Percentiles rank a stretch among this genome's conserved stretches.
Conservation (phyloP, 1,140 invertebrate genomes). For the Drosophila nasuta region DNA sequence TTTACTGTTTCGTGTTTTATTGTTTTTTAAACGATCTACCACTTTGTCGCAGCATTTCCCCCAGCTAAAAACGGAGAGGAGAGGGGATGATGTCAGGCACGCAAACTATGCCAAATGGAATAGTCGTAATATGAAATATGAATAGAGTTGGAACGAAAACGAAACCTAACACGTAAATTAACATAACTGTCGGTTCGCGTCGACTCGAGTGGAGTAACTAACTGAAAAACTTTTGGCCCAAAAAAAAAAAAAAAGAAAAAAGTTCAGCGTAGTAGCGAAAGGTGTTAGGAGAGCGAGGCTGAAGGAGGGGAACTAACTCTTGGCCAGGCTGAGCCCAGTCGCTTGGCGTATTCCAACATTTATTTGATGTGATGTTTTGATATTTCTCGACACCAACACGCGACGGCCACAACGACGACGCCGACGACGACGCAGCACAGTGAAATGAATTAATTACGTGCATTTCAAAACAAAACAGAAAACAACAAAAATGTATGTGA, state of each 20-base stretch:
- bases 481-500: conserved; percentile 20
- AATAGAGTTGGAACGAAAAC: conserved; percentile 65
- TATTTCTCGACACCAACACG: conserved; percentile 85
- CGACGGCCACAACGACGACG: conserved; percentile 51
- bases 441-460: conserved; percentile 83
- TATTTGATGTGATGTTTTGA: conserved; percentile 85
- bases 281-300: conserved; percentile 58
- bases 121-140: conserved; percentile 54
- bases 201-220: conserved; percentile 17
- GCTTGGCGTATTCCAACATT: conserved; percentile 78
- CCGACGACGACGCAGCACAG: conserved; percentile 62
- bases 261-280: conserved; percentile 45
- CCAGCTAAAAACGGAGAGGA: conserved; percentile 9
- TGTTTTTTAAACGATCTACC: conserved; percentile 83
- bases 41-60: conserved; percentile 68
- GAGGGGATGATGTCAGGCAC: conserved; percentile 42
- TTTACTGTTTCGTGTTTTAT: conserved; percentile 74
- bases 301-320: conserved; percentile 1
- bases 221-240: conserved; percentile 55
- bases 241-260: conserved; percentile 40
- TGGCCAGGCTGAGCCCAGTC: conserved; percentile 18
- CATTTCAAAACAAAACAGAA: conserved; percentile 75
- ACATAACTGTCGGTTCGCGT: conserved; percentile 62
- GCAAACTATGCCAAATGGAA: conserved; percentile 49
- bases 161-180: conserved; percentile 66